A percentile compares a stretch with the other conserved stretches of the same genome.
These are phyloP conservation scores for Lamellibrachia columna DNA, from an alignment of 2,888 invertebrate species.

Conservation along the genomic window DNA sequence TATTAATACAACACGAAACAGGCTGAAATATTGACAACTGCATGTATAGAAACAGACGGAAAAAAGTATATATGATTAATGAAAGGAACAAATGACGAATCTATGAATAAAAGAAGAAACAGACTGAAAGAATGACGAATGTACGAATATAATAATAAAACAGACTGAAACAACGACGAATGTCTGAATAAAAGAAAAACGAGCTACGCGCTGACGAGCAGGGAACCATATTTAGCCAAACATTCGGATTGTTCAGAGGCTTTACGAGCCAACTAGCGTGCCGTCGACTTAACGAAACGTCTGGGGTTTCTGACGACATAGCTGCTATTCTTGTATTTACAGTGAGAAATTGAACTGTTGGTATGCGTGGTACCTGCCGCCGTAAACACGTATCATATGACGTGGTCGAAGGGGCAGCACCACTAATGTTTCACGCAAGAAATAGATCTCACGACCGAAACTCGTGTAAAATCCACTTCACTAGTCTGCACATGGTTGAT, in stretches of 20 bases:
- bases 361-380: not conserved
- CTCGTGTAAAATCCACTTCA: not conserved
- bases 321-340: not conserved
- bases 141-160: too few species aligned
- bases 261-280: not conserved
- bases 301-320: not conserved
- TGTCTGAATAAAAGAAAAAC: not conserved
- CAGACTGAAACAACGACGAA: not conserved
- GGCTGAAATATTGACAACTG: not conserved
- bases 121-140: not conserved
- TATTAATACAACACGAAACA: too few species aligned
- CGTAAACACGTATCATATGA: conserved; percentile 9
- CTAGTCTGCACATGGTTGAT: not conserved
- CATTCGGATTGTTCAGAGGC: not conserved
- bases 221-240: not conserved
- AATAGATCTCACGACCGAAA: not conserved
- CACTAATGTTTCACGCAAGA: not conserved
- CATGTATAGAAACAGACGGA: not conserved
- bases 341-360: not conserved
- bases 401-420: not conserved
- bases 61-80: too few species aligned
- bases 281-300: not conserved
- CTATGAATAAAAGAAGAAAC: not conserved
- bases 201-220: not conserved
- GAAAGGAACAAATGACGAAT: too few species aligned